phyloP scores from a whole-genome alignment of 2,888 invertebrate species.

The Orthosia gothica region DNA sequence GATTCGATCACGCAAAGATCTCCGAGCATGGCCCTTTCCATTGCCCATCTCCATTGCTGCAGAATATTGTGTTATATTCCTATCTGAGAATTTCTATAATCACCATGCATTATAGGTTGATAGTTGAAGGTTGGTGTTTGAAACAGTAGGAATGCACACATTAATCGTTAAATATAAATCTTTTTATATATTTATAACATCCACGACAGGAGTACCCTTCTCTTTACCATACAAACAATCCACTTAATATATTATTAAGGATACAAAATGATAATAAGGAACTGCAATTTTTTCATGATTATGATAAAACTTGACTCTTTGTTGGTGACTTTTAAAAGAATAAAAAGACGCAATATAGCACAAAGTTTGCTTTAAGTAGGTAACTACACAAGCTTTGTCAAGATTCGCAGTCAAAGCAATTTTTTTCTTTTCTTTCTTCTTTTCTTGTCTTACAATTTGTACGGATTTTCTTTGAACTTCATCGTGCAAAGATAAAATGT shows the following conservation, averaged over 20 bases:
- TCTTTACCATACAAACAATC: not conserved
- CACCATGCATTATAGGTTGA: too few species aligned
- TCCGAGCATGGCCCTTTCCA: too few species aligned
- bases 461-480: slow-evolving; percentile 1
- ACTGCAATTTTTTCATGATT: slow-evolving; percentile 2
- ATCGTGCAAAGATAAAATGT: slow-evolving; percentile 1
- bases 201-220: not conserved
- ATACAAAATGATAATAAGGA: not conserved
- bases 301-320: slow-evolving; percentile 11
- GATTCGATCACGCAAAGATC: too few species aligned
- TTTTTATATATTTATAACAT: too few species aligned
- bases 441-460: slow-evolving; percentile 19
- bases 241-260: not conserved
- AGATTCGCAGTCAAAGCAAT: not conserved
- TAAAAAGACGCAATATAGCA: not conserved
- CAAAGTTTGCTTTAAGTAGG: not conserved
- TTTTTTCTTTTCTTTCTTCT: not conserved
- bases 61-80: too few species aligned
- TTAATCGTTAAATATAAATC: too few species aligned
- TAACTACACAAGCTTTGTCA: not conserved
- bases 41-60: too few species aligned
- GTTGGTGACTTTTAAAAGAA: slow-evolving; percentile 10
- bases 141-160: too few species aligned
- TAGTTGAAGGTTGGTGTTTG: too few species aligned
- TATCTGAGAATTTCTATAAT: too few species aligned